Evolutionary conservation across 1,140 invertebrate genomes (phyloP), one percentile per base, ranked within the genome.

Genomic region (Diorhabda sublineata): DNA sequence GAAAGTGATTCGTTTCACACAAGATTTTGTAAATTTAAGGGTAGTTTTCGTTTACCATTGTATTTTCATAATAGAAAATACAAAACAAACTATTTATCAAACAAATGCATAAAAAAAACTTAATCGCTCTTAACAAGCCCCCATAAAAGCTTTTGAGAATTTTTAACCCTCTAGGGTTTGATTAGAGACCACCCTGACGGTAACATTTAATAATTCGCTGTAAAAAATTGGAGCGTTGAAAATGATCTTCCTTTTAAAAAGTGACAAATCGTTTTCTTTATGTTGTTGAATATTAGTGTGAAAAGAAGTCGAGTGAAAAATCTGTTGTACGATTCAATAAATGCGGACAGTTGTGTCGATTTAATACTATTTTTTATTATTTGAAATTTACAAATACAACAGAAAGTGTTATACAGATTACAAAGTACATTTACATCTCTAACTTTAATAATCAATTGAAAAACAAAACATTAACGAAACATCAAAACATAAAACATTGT

Each of bases 51-150:
- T 47, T n/a, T 26, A 6, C 63, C 52, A 64, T 64, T 64, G 63
- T 64, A 41, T 42, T 6, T 7, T 11, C 43, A 64, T 42, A 67
- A 61, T 60, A 44, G 57, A 59, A 44, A 44, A 42, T 44, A 60
- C 65, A 67, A 67, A 67, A 67, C 65, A 67, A 64, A 67, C 58
- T 67, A 67, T 67, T 67, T 67, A 67, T 67, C 65, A 67, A 67
- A 67, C 58, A 60, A 58, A 67, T 67, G 26, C 1, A 26, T 26
- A 26, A 26, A 26, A 67, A 65, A 65, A 60, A 57, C 65, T 60
- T 67, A 67, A 67, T 67, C 65, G 65, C 58, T 60, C 65, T 67
- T 60, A 60, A 67, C 65, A 60, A 67, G 65, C 65, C 65, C 64
- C 65, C 52, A 45, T 65, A 11, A 52, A 60, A 45, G n/a, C 65